Conservation (phyloP, 1,140 invertebrate species). For the Papilio aristodemus region DNA sequence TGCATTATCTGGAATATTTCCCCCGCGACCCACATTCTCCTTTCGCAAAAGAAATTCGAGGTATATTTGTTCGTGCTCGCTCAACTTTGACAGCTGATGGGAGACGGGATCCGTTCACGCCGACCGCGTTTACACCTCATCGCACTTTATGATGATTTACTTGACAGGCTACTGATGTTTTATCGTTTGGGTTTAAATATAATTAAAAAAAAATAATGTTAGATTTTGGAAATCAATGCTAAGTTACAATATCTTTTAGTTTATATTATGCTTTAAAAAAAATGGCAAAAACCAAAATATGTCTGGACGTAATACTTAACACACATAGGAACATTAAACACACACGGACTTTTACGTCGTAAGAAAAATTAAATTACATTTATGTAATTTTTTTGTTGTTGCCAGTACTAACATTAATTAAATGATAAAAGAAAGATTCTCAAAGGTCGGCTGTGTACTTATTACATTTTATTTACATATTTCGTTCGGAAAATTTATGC, state of each 20-base stretch:
- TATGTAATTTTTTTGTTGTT: too few relatives aligned
- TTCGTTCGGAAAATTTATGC: constrained; percentile 26
- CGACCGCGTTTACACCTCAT: background rate
- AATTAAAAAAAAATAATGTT: background rate
- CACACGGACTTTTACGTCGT: too few relatives aligned
- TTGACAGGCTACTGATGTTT: background rate
- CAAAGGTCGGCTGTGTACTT: background rate
- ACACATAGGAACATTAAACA: too few relatives aligned
- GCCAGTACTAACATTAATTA: too few relatives aligned
- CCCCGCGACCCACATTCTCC: constrained; percentile 38
- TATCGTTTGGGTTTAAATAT: background rate
- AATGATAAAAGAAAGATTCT: background rate
- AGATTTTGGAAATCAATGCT: background rate
- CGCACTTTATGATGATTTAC: constrained; percentile 8
- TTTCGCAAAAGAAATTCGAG: constrained; percentile 39
- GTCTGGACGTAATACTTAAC: too few relatives aligned
- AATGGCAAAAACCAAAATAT: too few relatives aligned
- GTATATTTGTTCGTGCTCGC: constrained; percentile 21
- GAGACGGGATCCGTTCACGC: background rate
- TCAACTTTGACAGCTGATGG: constrained; percentile 29
- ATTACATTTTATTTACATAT: constrained; percentile 5
- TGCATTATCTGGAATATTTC: constrained; percentile 48
- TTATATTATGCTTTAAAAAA: too few relatives aligned
- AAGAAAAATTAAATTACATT: too few relatives aligned
- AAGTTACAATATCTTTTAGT: too few relatives aligned